phyloP scores from a whole-genome alignment of 2,888 invertebrate genomes.

The Apantesis nais region DNA sequence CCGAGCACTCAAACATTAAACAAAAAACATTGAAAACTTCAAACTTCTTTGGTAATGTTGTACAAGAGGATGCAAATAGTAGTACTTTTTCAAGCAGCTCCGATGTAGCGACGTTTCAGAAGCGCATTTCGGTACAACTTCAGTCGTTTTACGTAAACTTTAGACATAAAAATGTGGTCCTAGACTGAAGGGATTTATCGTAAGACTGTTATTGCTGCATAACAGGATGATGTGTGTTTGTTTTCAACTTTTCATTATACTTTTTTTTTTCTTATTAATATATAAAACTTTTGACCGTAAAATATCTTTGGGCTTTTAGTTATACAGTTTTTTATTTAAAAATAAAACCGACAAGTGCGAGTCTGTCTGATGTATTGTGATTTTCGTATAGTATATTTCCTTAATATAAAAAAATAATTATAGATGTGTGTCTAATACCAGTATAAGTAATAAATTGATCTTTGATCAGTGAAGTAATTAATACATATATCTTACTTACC shows the following conservation, averaged over 20 bases:
- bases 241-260: conserved; percentile 15
- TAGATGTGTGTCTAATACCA: background rate
- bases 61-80: conserved; percentile 42
- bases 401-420: background rate
- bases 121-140: conserved; percentile 48
- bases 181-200: conserved; percentile 47
- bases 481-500: too few relatives aligned
- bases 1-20: background rate
- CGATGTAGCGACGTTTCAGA: conserved; percentile 41
- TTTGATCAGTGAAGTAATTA: too few relatives aligned
- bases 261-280: background rate
- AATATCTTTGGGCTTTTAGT: background rate
- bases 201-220: conserved; percentile 11
- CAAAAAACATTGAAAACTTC: conserved; percentile 7
- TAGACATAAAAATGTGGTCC: conserved; percentile 54
- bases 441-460: too few relatives aligned
- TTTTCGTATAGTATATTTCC: background rate
- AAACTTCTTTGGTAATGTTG: conserved; percentile 23
- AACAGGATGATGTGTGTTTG: conserved; percentile 9
- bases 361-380: background rate
- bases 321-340: background rate
- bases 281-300: background rate
- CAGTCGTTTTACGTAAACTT: conserved; percentile 56
- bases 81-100: conserved; percentile 44
- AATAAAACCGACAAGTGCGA: background rate